Base-by-base conservation (phyloP, 92 coral and sea anemone species). In the Epizoanthus scotinus region DNA sequence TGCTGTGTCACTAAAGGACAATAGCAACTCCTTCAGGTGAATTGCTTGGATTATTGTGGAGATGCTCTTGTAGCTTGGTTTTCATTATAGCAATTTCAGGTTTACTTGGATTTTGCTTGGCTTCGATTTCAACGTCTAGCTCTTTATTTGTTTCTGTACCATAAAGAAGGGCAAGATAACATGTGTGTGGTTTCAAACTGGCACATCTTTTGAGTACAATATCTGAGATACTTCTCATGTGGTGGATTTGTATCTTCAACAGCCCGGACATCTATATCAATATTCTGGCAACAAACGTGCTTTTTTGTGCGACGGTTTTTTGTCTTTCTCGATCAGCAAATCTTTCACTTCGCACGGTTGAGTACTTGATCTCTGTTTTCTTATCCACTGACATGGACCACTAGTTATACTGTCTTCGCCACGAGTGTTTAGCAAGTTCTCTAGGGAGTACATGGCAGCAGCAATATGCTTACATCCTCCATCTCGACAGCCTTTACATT, bases 401-500 rank as follows among this genome's bases (percentile, higher is more conserved):
- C 89, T 87, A 42, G 93, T 89, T 14, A 87, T 88, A 78, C 94
- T 81, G 79, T 83, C 83, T 24, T 63, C 81, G 29, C 88, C 85
- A 34, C 73, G 77, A 54, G 84, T 81, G 70, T 86, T 88, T 54
- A 91, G 50, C 58, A 85, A 79, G 54, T 85, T 90, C 53, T 86
- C 90, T 13, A 89, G 79, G 69, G 89, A 73, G 63, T 86, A 89
- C 93, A 89, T 86, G 42, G 89, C 89, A 14, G 91, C 91, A 20
- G 86, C 89, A 38, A 90, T 87, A 63, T 90, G 94, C 73, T 90
- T 90, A 70, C 91, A 87, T 5, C 85, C 91, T 17, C 91, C 86
- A 84, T 90, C 89, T 63, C 83, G 66, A 80, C 89, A 86, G 57
- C 89, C 94, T 87, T 89, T 89, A 59, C 90, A 89, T 59, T 82